Conservation (phyloP, 2,888 invertebrate genomes). For the Pandemis corylana region DNA sequence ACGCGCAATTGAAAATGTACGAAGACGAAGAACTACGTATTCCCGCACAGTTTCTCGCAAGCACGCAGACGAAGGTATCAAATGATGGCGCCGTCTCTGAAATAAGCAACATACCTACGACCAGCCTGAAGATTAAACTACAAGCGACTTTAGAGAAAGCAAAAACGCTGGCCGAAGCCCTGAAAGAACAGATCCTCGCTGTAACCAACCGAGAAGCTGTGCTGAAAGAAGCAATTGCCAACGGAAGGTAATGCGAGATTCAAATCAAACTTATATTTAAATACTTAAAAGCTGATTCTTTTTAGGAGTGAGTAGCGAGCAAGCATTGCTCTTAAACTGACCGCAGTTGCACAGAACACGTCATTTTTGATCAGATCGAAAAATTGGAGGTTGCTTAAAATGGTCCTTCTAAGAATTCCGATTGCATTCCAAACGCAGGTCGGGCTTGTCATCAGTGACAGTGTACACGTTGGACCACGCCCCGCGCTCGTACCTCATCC, state of each 20-base stretch:
- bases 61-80: background rate
- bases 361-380: background rate
- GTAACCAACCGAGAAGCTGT: constrained; percentile 56
- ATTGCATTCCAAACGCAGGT: constrained; percentile 51
- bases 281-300: too few relatives aligned
- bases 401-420: background rate
- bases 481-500: constrained; percentile 66
- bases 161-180: constrained; percentile 55
- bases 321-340: background rate
- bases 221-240: constrained; percentile 69
- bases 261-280: background rate
- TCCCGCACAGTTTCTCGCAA: constrained; percentile 37
- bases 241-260: constrained; percentile 63
- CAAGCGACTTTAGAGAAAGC: constrained; percentile 62
- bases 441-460: constrained; percentile 65
- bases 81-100: constrained; percentile 12
- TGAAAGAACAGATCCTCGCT: constrained; percentile 61
- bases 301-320: too few relatives aligned
- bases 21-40: constrained; percentile 50
- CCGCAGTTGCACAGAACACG: background rate
- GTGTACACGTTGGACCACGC: constrained; percentile 59
- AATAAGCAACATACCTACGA: constrained; percentile 43
- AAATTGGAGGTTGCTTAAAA: background rate
- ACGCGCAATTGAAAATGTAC: constrained; percentile 45
- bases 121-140: constrained; percentile 58